These are phyloP conservation scores for Blomia tropicalis DNA, from an alignment of 2,888 invertebrate species.

Conservation along the genomic window DNA sequence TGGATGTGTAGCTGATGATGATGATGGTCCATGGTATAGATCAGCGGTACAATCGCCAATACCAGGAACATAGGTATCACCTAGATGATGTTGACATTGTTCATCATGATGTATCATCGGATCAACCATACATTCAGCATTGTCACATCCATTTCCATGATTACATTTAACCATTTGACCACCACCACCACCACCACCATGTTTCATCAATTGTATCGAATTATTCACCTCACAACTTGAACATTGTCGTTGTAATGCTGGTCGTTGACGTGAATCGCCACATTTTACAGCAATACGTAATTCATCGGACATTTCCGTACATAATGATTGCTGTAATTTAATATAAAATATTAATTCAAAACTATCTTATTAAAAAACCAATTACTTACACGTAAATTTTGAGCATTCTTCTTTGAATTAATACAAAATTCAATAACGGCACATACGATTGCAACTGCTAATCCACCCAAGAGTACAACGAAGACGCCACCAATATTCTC, in stretches of 20 bases:
- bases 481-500: slow-evolving; percentile 84
- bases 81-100: not conserved
- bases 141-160: not conserved
- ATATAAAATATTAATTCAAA: slow-evolving; percentile 27
- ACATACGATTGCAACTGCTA: slow-evolving; percentile 73
- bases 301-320: slow-evolving; percentile 86
- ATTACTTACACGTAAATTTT: not conserved
- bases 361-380: slow-evolving; percentile 13
- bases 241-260: slow-evolving; percentile 59
- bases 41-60: not conserved
- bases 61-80: not conserved
- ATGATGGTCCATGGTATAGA: not conserved
- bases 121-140: not conserved
- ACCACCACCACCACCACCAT: slow-evolving; percentile 5
- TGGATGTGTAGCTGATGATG: not conserved
- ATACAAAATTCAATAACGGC: slow-evolving; percentile 87
- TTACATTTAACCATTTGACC: no score
- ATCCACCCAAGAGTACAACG: slow-evolving; percentile 79
- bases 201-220: not conserved
- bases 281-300: slow-evolving; percentile 75
- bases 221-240: slow-evolving; percentile 42
- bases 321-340: slow-evolving; percentile 64
- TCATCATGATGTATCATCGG: not conserved
- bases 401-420: slow-evolving; percentile 60
- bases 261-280: slow-evolving; percentile 54